phyloP scores from a whole-genome alignment of 2,797 vertebrate genomes.

The Xyrichtys novacula region DNA sequence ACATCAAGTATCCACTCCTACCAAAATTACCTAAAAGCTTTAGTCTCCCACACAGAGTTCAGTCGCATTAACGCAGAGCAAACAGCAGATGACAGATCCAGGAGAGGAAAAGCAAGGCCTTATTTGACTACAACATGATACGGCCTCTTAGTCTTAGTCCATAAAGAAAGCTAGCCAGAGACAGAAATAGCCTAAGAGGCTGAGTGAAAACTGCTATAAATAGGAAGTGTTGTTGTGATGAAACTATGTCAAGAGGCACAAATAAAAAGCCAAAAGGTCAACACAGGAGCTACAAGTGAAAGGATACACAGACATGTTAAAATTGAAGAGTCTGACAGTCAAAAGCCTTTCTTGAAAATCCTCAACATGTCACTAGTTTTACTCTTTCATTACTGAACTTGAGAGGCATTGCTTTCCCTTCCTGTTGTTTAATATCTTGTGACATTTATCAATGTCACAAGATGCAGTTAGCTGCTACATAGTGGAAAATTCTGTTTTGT shows the following conservation, averaged over 20 bases:
- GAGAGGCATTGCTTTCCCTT: no score
- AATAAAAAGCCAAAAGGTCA: constrained; percentile 48
- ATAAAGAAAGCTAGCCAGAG: constrained; percentile 37
- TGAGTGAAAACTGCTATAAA: constrained; percentile 69
- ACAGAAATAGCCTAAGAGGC: constrained; percentile 62
- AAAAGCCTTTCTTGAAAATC: background rate
- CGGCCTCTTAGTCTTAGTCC: constrained; percentile 24
- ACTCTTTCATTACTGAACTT: background rate
- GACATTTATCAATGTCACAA: constrained; percentile 5
- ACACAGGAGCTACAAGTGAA: background rate
- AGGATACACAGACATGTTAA: background rate
- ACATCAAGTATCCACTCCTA: constrained; percentile 15
- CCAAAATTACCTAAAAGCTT: constrained; percentile 5
- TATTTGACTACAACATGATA: constrained; percentile 20
- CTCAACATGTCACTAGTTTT: background rate
- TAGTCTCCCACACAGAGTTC: background rate
- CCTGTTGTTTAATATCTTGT: no score
- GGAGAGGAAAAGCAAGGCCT: constrained; percentile 19
- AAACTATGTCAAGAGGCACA: constrained; percentile 51
- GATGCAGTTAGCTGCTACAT: constrained; percentile 5
- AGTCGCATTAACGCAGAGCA: constrained; percentile 5
- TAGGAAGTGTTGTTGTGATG: constrained; percentile 51
- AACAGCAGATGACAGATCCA: background rate
- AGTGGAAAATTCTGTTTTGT: background rate
- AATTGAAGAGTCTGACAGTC: background rate